Evolutionary conservation across 2,888 invertebrate genomes (phyloP).

Genomic region (Lobophora halterata): DNA sequence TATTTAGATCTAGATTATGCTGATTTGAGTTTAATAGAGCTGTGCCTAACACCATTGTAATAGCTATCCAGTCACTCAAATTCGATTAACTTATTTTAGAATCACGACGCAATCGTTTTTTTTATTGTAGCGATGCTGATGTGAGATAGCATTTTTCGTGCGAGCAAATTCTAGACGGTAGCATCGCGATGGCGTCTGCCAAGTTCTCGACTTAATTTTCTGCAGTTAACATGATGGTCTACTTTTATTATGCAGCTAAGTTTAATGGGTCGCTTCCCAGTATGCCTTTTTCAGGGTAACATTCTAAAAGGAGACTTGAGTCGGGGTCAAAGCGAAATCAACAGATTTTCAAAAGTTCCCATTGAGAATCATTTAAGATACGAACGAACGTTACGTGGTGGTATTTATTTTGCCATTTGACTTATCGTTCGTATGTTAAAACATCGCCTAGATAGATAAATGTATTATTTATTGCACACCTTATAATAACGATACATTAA

Average conservation of each 20-base stretch:
- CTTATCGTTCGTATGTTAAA: too few relatives aligned
- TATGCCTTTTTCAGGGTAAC: too few relatives aligned
- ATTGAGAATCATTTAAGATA: too few relatives aligned
- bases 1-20: slow-evolving; percentile 16
- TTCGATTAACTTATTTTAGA: slow-evolving; percentile 27
- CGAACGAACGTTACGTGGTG: too few relatives aligned
- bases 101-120: slow-evolving; percentile 41
- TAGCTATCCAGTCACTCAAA: slow-evolving; percentile 13
- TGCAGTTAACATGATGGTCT: slow-evolving; percentile 12
- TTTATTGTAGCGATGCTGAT: slow-evolving; percentile 35
- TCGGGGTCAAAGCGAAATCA: too few relatives aligned
- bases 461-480: too few relatives aligned
- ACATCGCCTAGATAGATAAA: too few relatives aligned
- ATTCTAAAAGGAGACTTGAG: too few relatives aligned
- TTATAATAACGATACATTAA: too few relatives aligned
- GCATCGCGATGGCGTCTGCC: slow-evolving; percentile 31
- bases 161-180: slow-evolving; percentile 33
- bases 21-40: slow-evolving; percentile 20
- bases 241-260: slow-evolving; percentile 16
- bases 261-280: too few relatives aligned
- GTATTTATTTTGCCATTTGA: too few relatives aligned
- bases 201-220: slow-evolving; percentile 32
- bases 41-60: slow-evolving; percentile 21
- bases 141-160: slow-evolving; percentile 35
- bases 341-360: too few relatives aligned